These are phyloP conservation scores for Orientallactaga bullata DNA, from an alignment of 2,113 vertebrate species.

Conservation along the genomic window DNA sequence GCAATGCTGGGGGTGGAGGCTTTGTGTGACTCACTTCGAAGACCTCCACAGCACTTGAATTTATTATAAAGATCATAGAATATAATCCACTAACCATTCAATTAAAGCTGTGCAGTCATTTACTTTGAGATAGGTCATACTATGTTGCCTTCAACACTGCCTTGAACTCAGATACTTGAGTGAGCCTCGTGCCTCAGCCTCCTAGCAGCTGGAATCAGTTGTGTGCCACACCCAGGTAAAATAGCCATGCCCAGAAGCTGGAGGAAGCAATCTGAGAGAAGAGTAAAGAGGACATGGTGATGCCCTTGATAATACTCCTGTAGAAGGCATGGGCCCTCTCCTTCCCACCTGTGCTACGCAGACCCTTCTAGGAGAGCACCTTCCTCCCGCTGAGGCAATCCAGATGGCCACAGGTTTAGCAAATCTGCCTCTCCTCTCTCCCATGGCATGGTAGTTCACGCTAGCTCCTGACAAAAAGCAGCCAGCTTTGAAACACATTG, in stretches of 20 bases:
- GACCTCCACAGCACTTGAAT: background rate
- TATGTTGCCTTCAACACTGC: background rate
- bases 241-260: background rate
- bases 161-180: background rate
- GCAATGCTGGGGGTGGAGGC: background rate
- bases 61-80: slow-evolving; percentile 3
- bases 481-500: slow-evolving; percentile 37
- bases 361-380: background rate
- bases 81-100: background rate
- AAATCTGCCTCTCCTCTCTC: background rate
- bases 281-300: background rate
- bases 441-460: background rate
- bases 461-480: slow-evolving; percentile 11
- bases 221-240: background rate
- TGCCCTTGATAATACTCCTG: background rate
- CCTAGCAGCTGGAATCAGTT: background rate
- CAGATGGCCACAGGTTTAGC: background rate
- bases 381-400: background rate
- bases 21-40: background rate
- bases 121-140: background rate
- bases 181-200: background rate
- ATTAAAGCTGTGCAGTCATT: background rate
- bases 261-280: background rate
- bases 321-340: background rate
- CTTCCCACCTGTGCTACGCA: background rate